These are phyloP conservation scores for Andrena minutula DNA, from an alignment of 2,888 invertebrate genomes.

Conservation along the genomic window DNA sequence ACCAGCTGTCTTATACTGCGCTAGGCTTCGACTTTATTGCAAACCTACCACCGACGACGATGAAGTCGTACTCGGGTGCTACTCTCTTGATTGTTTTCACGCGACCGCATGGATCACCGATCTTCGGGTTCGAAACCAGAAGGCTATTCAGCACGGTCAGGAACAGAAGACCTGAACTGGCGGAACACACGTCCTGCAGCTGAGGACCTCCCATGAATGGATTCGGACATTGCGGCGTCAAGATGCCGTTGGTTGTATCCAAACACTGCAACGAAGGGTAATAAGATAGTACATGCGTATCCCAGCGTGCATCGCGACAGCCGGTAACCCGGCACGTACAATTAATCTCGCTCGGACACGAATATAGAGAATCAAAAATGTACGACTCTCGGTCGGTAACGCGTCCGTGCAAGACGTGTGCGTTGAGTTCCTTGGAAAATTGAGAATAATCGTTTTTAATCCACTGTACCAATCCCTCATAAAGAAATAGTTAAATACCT, in stretches of 20 bases:
- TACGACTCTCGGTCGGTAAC: too few species aligned
- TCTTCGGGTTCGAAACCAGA: conserved; percentile 55
- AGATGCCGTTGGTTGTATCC: fast-evolving
- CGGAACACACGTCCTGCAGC: conserved; percentile 69
- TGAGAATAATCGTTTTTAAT: too few species aligned
- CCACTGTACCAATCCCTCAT: too few species aligned
- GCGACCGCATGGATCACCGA: conserved; percentile 86
- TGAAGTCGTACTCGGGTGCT: conserved; percentile 87
- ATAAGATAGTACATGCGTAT: neutral
- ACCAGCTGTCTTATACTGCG: neutral
- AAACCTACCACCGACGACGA: conserved; percentile 87
- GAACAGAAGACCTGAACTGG: conserved; percentile 58
- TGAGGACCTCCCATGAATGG: conserved; percentile 72
- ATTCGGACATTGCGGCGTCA: conserved; percentile 10
- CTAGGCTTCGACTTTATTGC: too few species aligned
- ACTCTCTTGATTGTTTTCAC: conserved; percentile 83
- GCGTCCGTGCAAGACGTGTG: too few species aligned
- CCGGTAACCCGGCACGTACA: neutral
- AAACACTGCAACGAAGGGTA: conserved; percentile 27
- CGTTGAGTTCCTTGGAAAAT: too few species aligned
- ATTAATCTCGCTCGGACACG: neutral
- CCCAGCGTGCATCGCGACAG: neutral
- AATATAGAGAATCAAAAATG: neutral
- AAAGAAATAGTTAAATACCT: too few species aligned
- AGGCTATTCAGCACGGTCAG: conserved; percentile 72